Base-by-base conservation (phyloP, 2,888 invertebrate genomes). In the Drosophila nigricruria region DNA sequence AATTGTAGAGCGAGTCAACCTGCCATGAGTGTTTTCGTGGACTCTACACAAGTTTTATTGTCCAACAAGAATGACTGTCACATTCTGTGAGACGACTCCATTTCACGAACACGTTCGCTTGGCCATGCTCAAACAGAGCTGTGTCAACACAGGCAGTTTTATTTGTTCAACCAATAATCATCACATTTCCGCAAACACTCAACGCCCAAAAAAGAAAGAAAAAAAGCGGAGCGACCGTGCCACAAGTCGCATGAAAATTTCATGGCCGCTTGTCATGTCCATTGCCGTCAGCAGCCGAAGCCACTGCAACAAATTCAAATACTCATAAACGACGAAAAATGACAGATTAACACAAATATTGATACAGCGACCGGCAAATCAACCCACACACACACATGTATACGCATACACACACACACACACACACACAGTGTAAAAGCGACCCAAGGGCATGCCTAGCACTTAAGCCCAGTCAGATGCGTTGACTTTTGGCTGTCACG, bases 281-380 rank as follows among this genome's bases (percentile, higher is more conserved):
- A 57, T 60, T 49, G 66, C 52, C 61, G 45, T 25, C 54, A 50
- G 68, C 73, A 40, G 62, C 27, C 25, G 43, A 45, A 45, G 71
- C 60, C 47, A 70, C 80, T 81, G 78, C 77, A 82, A 66, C 78
- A 71, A 77, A 82, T 81, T 86, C 88, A 86, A 86, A 86, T 86
- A 77, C 85, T 89, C 89, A 89, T 89, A 87, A 87, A 82, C 82
- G 85, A 84, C 77, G 85, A 87, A 82, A 87, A 87, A 89, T 89
- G 89, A 89, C 89, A 89, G 86, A 87, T 88, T 89, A 87, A 89
- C 77, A 81, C 88, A 87, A 86, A 86, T 86, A 86, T 86, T 86
- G 88, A 89, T 85, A 86, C 88, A 87, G 69, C 72, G 69, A 71
- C 57, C 63, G 50, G 58, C 57, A 68, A 59, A 68, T 62, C 64